Conservation (phyloP, 2,113 vertebrate species). For the Anhinga rufa region DNA sequence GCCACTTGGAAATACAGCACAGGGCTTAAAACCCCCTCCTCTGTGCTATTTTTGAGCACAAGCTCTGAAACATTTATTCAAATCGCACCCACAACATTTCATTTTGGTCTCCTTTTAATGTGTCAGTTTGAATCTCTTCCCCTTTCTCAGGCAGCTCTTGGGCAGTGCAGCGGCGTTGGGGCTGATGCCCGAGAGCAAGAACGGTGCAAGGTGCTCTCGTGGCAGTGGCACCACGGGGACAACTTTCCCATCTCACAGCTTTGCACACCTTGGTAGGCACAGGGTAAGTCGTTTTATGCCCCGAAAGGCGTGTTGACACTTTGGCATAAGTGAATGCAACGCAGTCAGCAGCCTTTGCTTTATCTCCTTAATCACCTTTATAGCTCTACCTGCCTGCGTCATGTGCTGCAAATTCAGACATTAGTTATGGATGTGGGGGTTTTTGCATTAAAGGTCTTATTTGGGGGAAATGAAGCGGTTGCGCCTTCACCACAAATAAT, state of each 20-base stretch:
- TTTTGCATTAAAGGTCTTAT: not conserved
- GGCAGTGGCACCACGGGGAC: not conserved
- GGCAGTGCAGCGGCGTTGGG: not conserved
- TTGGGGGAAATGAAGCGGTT: not conserved
- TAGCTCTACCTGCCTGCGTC: not conserved
- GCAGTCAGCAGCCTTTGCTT: not conserved
- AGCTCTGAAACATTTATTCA: not conserved
- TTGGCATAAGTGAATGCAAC: not conserved
- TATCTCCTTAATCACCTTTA: not conserved
- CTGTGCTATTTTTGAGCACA: not conserved
- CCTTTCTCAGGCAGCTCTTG: not conserved
- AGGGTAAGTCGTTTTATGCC: not conserved
- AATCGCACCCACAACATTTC: not conserved
- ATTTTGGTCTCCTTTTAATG: not conserved
- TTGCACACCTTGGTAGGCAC: not conserved
- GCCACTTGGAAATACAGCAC: not conserved
- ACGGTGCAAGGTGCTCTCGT: not conserved
- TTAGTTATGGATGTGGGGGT: not conserved
- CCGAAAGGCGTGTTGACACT: not conserved
- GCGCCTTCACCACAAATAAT: not conserved
- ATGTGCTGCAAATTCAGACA: not conserved
- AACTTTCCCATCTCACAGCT: not conserved
- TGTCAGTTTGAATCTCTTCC: not conserved
- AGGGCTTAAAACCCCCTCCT: not conserved
- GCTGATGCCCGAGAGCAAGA: not conserved